Base-by-base conservation (phyloP, 2,113 vertebrate genomes). In the Oceanodroma tethys region DNA sequence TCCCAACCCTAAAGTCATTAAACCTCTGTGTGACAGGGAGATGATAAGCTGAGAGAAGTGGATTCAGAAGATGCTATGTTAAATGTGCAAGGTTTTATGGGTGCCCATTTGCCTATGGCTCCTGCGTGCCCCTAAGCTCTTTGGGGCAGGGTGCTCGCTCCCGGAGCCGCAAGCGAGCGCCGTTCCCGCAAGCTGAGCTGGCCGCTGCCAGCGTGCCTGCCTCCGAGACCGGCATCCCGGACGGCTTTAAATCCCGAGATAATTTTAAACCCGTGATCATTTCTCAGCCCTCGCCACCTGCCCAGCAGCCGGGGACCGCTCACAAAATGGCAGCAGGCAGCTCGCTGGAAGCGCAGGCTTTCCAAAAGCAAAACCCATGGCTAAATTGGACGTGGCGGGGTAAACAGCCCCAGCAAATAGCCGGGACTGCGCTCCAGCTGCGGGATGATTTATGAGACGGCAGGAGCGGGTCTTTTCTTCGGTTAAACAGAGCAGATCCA, bases 381-480 rank as follows among this genome's bases (percentile, higher is more conserved):
- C 42, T 70, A 21, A 21, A 43, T 2, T 26, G 72, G 71, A 66
- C 3, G 5, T 22, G 88, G 86, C 11, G 29, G 88, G 84, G 73
- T 42, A 81, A 90, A 96, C 78, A 95, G 88, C 58, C 92, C 66
- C 60, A 36, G 84, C 42, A 13, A 84, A 71, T 5, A 82, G 81
- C 76, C 10, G 34, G 8, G 73, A 34, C 88, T 29, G 45, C 0
- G 5, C 67, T 94, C 89, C 98, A 97, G 97, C 97, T 95, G 97
- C 9, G 34, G 66, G 5, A 38, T 97, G 97, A 98, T 97, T 98
- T 96, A 98, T 26, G 86, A 67, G 72, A 94, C 52, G 59, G 95
- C 96, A 79, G 94, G 78, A 95, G 95, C 17, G 25, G 82, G 48
- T 40, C 74, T 78, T 83, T 30, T 63, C 91, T 75, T 86, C 3